Conservation (phyloP, 2,888 invertebrate genomes). For the Pherbina coryleti region DNA sequence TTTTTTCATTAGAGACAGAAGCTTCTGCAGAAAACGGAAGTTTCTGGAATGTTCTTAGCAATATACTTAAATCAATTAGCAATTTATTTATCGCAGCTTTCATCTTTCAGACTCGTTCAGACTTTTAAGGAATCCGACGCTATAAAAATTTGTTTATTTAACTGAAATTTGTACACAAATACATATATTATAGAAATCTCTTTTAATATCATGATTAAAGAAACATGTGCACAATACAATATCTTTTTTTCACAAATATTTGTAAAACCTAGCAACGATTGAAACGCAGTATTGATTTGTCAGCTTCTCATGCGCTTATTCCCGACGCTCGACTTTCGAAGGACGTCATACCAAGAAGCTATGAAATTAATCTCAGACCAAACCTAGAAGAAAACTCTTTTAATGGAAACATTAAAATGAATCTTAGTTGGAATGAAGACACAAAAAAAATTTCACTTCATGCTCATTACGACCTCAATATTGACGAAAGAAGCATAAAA, state of each 20-base stretch:
- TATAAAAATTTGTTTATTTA: no score
- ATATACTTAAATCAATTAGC: no score
- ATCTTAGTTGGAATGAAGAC: slow-evolving; percentile 76
- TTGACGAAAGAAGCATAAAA: slow-evolving; percentile 72
- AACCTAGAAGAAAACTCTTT: slow-evolving; percentile 76
- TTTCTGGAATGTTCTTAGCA: no score
- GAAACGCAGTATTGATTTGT: slow-evolving; percentile 78
- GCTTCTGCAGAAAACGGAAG: no score
- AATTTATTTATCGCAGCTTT: no score
- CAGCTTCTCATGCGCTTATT: slow-evolving; percentile 76
- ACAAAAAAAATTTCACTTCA: slow-evolving; percentile 77
- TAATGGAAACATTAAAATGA: slow-evolving; percentile 78
- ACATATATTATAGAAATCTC: no score
- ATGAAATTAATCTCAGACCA: slow-evolving; percentile 78
- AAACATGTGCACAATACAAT: background rate
- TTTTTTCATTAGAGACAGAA: no score
- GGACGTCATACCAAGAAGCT: slow-evolving; percentile 76
- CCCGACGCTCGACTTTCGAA: slow-evolving; percentile 76
- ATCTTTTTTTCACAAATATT: background rate
- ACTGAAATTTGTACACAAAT: no score
- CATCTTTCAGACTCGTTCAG: no score
- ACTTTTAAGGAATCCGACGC: no score
- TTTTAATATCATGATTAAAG: background rate
- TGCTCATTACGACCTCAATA: slow-evolving; percentile 75
- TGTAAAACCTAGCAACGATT: slow-evolving; percentile 58